Evolutionary conservation across 1,140 invertebrate genomes (phyloP), one percentile per base, ranked within the genome.

Genomic region (Zophobas morio): DNA sequence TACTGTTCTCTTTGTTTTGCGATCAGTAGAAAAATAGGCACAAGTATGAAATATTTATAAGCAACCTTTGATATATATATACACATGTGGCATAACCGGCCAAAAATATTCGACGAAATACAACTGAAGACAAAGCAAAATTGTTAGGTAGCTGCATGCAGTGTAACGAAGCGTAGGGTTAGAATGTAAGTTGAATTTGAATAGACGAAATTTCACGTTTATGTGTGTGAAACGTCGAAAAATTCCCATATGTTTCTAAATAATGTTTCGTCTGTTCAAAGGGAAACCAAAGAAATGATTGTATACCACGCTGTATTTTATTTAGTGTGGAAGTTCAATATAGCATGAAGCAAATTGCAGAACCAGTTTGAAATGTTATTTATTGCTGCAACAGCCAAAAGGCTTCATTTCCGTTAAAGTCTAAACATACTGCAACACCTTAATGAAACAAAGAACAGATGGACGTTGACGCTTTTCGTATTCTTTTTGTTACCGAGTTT

Each of bases 291-390:
- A 77, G 63, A 54, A 77, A 72, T 77, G 76, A 77, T 77, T 77
- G 70, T 77, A 60, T 77, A 72, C 40, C 76, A 8, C 54, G 51
- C 56, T 73, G 51, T 77, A 77, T 77, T 77, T 77, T 77, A 77
- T 77, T 77, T 77, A 77, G 76, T 77, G 76, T 77, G 63, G 76
- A 77, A 77, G 76, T 63, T 77, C 76, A 77, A 77, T 77, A 77
- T 77, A 72, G 76, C 76, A 77, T 77, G 76, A 77, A 77, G 76
- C 66, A 77, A 73, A 77, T 77, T 70, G 76, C 70, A 72, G 76
- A 39, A 6, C 33, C 66, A 46, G 76, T 70, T 70, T 70, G 76
- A 77, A 77, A 77, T 71, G 70, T 73, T 73, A 77, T 77, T 77
- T 77, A 77, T 77, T 77, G 76, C 36, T 36, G 36, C 49, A 36